Evolutionary conservation across 35 echinoderm and acorn worm species (phyloP), one percentile per base, ranked within the genome.

Genomic region (Lytechinus pictus): DNA sequence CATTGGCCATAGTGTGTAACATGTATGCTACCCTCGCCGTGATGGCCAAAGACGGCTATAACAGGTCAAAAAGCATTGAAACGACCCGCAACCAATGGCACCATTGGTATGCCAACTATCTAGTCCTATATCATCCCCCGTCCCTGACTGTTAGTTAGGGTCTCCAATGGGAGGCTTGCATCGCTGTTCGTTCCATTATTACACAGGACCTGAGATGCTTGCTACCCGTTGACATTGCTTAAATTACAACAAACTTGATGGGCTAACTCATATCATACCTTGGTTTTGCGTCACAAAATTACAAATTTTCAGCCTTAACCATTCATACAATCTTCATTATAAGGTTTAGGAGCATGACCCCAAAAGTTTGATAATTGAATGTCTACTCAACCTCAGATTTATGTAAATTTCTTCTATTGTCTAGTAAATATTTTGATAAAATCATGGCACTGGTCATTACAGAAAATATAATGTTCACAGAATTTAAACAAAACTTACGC

Each of bases 31-130:
- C 28, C 29, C 16, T 54, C 52, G 28, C 4, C 29, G 9, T 21
- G 11, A 90, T 90, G 52, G 52, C 88, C 88, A 90, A 90, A 90
- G 88, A 90, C 88, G 88, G 88, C 52, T 44, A 52, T 90, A 90
- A 90, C 29, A 54, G 88, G 88, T 44, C 88, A 90, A 10, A 8
- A 52, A 10, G 88, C 88, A 27, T 9, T 19, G 29, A 44, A 54
- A 5, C 88, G 52, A 90, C 28, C 88, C 88, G 24, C 27, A 54
- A 90, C 88, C 88, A 33, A 27, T 90, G 88, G 28, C 88, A 90
- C 52, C 52, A 54, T 52, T 90, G 88, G 88, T 52, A 90, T 90
- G 27, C 88, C 88, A 90, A 90, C 88, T 90, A 90, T 90, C 88
- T 44, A 28, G 9, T 19, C 28, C 28, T 54, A 29, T 6, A 72